A percentile compares a stretch with the other conserved stretches of the same genome.
Evolutionary conservation across 2,113 vertebrate species (phyloP).

Genomic region (Cyanistes caeruleus): DNA sequence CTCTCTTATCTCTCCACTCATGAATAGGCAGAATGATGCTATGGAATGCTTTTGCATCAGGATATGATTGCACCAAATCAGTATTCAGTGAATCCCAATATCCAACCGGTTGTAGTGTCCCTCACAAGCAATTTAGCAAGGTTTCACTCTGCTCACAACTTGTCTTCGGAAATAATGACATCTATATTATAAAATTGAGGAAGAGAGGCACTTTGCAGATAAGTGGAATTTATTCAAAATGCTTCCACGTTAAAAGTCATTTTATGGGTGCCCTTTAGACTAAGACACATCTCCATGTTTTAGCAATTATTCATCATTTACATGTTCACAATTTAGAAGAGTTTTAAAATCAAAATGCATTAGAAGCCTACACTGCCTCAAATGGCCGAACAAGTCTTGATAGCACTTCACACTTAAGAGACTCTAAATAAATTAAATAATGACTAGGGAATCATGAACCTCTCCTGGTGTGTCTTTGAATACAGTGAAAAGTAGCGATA

Average conservation of each 20-base stretch:
- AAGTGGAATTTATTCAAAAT: constrained; percentile 33
- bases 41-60: background rate
- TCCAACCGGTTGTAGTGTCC: background rate
- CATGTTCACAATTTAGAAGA: background rate
- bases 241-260: background rate
- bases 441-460: background rate
- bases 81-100: background rate
- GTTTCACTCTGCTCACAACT: constrained; percentile 1
- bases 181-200: background rate
- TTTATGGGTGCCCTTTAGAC: constrained; percentile 30
- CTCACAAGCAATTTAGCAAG: background rate
- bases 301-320: constrained; percentile 14
- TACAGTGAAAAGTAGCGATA: background rate
- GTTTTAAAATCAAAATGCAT: background rate
- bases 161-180: constrained; percentile 14
- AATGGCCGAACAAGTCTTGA: background rate
- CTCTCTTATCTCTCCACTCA: background rate
- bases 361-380: background rate
- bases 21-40: background rate
- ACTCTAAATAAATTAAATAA: constrained; percentile 34
- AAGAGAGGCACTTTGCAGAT: constrained; percentile 4
- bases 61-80: background rate
- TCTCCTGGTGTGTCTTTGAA: background rate
- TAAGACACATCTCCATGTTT: background rate
- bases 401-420: background rate